Base-by-base conservation (phyloP, 2,888 invertebrate species). In the Colletes collaris region DNA sequence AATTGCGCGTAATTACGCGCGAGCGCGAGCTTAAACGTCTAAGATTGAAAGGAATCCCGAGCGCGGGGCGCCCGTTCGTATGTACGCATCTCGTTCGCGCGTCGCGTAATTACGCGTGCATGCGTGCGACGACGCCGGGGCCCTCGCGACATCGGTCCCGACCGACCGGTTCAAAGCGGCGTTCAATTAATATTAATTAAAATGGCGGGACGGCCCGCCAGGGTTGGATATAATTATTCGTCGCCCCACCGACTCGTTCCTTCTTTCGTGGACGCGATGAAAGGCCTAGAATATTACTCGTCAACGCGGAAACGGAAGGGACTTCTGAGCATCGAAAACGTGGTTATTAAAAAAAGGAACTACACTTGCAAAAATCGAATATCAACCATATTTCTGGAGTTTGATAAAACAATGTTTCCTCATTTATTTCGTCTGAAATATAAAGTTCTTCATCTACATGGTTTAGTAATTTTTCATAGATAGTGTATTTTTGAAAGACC, bases 101-200 rank as follows among this genome's bases (percentile, higher is more conserved):
- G 50, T 55, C 72, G 80, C 85, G 84, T 86, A 88, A 89, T 90
- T 89, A 89, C 86, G 85, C 86, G 84, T 83, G 79, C 82, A 84
- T 79, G 84, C 86, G 82, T 79, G 59, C 75, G 62, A 79, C 69
- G 65, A 46, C 59, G 65, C 64, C 27, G 27, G 52, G 55, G 49
- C 27, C 69, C 75, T 56, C 76, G 82, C 84, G 87, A 88, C 88
- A 86, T 88, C 83, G 79, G 71, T 35, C 56, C 49, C 72, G 71
- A 27, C 68, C 76, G 76, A 80, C 79, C 82, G 78, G 79, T 82
- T 85, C 78, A 81, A 87, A 88, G 85, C 85, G 76, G 77, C 81
- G 86, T 89, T 90, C 90, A 91, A 91, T 91, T 91, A 91, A 91
- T 91, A 90, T 91, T 91, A 90, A 91, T 91, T 90, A 90, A 90